These are phyloP conservation scores for Babyrousa celebensis DNA, from an alignment of 2,797 vertebrate genomes.

Conservation along the genomic window DNA sequence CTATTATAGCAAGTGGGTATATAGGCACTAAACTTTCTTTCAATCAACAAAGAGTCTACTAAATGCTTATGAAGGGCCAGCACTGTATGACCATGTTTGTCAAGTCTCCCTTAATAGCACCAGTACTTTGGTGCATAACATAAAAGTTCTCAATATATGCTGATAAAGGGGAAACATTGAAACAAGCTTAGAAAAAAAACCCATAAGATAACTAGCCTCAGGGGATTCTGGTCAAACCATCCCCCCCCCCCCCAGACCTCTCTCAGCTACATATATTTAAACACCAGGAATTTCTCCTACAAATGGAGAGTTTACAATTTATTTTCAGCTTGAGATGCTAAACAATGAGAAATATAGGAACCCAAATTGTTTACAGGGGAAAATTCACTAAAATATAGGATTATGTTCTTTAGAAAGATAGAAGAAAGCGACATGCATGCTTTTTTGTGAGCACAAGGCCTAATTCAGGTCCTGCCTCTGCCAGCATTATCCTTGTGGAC, in stretches of 20 bases:
- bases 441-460: not conserved
- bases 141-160: constrained; percentile 28
- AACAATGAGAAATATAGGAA: constrained; percentile 2
- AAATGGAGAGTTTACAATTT: not conserved
- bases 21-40: constrained; percentile 16
- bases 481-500: not conserved
- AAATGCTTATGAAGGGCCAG: not conserved
- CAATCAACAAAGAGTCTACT: not conserved
- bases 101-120: not conserved
- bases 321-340: not conserved
- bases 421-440: not conserved
- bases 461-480: not conserved
- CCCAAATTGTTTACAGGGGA: not conserved
- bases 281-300: constrained; percentile 23
- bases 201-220: not conserved
- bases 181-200: not conserved
- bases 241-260: not conserved
- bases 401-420: not conserved
- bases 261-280: constrained; percentile 6
- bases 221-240: not conserved
- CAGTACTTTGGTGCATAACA: not conserved
- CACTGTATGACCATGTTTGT: not conserved
- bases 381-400: not conserved
- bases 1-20: not conserved
- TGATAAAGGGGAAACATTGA: not conserved